A percentile compares a stretch with the other conserved stretches of the same genome.
Evolutionary conservation across 2,888 invertebrate genomes (phyloP).

Genomic region (Hedychridium roseum): DNA sequence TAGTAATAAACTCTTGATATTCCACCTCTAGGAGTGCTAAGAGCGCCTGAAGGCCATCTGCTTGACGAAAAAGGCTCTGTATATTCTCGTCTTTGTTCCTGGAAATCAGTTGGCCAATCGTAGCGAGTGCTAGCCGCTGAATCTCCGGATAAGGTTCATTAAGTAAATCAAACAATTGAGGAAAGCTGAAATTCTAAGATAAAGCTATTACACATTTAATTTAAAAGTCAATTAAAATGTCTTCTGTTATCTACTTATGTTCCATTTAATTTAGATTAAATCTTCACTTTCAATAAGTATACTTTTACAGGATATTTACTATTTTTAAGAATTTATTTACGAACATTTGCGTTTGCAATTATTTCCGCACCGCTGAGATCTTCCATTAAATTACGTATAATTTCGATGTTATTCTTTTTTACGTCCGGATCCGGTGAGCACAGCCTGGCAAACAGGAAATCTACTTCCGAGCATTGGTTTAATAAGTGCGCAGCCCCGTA

Average conservation of each 20-base stretch:
- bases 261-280: not conserved
- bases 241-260: not conserved
- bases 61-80: conserved; percentile 66
- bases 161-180: conserved; percentile 64
- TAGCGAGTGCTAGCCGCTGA: conserved; percentile 65
- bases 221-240: too few species aligned
- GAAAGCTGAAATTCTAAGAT: conserved; percentile 65
- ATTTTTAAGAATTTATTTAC: too few species aligned
- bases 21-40: conserved; percentile 68
- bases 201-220: not conserved
- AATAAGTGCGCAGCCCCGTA: conserved; percentile 65
- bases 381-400: conserved; percentile 66
- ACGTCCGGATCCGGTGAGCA: conserved; percentile 68
- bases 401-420: conserved; percentile 68
- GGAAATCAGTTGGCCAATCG: conserved; percentile 65
- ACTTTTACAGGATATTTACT: too few species aligned
- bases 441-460: conserved; percentile 65
- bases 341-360: conserved; percentile 51
- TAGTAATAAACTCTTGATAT: too few species aligned
- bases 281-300: not conserved
- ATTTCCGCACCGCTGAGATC: conserved; percentile 65
- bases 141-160: conserved; percentile 66
- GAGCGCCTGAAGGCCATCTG: conserved; percentile 65
- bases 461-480: conserved; percentile 62
- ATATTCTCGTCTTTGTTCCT: conserved; percentile 65